Evolutionary conservation across 2,113 vertebrate genomes (phyloP).

Genomic region (Ammodytes marinus): DNA sequence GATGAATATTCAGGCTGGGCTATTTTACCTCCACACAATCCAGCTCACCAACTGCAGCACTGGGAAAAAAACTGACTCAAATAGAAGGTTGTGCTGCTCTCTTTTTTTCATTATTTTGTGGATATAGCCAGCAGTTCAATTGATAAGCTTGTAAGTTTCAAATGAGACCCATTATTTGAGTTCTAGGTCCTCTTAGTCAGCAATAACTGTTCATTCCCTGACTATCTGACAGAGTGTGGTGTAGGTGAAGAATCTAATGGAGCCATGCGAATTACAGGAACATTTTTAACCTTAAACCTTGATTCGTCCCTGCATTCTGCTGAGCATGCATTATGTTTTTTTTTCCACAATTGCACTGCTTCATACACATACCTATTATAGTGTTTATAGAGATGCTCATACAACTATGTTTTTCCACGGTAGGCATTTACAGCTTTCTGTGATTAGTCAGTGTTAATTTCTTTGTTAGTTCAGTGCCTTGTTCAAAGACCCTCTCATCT

Average conservation of each 20-base stretch:
- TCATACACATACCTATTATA: conserved; percentile 11
- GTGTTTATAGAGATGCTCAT: neutral
- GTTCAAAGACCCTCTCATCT: conserved; percentile 18
- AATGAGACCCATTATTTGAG: conserved; percentile 45
- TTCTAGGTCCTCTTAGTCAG: conserved; percentile 44
- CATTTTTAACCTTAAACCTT: neutral
- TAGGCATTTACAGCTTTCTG: conserved; percentile 14
- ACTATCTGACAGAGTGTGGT: conserved; percentile 17
- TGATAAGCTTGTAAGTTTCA: conserved; percentile 29
- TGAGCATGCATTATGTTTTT: conserved; percentile 21
- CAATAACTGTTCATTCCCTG: conserved; percentile 30
- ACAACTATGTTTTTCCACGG: neutral
- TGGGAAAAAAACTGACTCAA: too few species aligned
- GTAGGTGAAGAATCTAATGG: conserved; percentile 1
- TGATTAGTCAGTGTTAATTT: neutral
- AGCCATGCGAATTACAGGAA: conserved; percentile 12
- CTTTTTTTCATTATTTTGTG: too few species aligned
- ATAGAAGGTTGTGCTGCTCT: conserved; percentile 1
- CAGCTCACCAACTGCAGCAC: too few species aligned
- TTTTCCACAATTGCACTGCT: neutral
- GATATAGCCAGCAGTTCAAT: conserved; percentile 22
- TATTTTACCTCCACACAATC: neutral
- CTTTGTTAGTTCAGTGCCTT: neutral
- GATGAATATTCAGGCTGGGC: too few species aligned
- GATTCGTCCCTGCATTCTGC: conserved; percentile 35